These are phyloP conservation scores for Drosophila rhopaloa DNA, from an alignment of 1,140 invertebrate species.

Conservation along the genomic window DNA sequence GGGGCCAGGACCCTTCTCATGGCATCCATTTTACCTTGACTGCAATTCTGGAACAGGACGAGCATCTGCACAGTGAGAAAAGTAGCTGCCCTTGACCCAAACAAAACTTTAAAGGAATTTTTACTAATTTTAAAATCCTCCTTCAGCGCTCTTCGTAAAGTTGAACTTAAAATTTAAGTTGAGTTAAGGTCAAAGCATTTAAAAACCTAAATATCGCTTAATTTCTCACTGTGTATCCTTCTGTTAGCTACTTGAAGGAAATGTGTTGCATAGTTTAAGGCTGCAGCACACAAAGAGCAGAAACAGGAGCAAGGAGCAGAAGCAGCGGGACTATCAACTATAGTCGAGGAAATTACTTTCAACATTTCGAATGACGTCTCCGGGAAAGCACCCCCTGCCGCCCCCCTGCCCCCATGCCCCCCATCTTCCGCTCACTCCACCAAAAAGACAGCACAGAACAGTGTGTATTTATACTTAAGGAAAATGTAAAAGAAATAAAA, in stretches of 20 bases:
- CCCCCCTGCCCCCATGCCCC: neutral
- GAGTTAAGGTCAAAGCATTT: too few relatives aligned
- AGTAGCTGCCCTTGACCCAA: neutral
- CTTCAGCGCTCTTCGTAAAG: too few relatives aligned
- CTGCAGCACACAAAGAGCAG: conserved; percentile 31
- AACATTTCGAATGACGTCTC: conserved; percentile 71
- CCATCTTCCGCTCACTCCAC: neutral
- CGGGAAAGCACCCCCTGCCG: conserved; percentile 1
- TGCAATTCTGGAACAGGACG: conserved; percentile 8
- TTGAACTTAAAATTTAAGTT: too few relatives aligned
- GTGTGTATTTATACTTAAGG: conserved; percentile 67
- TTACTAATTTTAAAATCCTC: too few relatives aligned
- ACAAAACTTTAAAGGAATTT: too few relatives aligned
- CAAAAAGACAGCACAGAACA: conserved; percentile 39
- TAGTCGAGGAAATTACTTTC: conserved; percentile 79
- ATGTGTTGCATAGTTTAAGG: conserved; percentile 73
- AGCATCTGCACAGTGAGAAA: neutral
- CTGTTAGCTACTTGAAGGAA: conserved; percentile 68
- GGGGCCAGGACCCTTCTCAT: conserved; percentile 12
- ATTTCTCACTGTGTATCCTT: neutral
- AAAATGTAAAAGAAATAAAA: conserved; percentile 24
- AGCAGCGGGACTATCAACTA: conserved; percentile 67
- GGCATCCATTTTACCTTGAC: conserved; percentile 17
- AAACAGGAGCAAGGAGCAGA: conserved; percentile 27
- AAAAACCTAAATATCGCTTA: too few relatives aligned